Base-by-base conservation (phyloP, 1,140 invertebrate genomes). In the Lordiphosa collinella region DNA sequence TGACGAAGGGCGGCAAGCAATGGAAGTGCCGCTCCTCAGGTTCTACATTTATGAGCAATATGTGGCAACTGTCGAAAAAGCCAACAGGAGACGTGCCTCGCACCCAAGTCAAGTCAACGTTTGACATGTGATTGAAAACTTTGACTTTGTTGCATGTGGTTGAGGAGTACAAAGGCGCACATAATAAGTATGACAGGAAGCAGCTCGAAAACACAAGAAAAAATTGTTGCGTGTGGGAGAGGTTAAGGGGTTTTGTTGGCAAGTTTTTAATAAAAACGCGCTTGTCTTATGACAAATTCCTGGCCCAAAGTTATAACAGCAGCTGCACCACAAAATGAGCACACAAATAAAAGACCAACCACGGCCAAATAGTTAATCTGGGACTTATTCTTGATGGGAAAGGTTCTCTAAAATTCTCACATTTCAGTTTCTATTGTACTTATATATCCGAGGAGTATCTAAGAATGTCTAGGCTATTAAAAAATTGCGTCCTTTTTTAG, bases 81-180 rank as follows among this genome's bases (percentile, higher is more conserved):
- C 59, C 76, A 66, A 55, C 44, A 52, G 49, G 41, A 40, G 56
- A 65, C 55, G 48, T 44, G 63, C 40, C 63, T 55, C 46, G 60
- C 64, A 76, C 63, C 60, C 67, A 58, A 82, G 78, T 84, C 72
- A 82, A 82, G 53, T 78, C 57, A 61, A 68, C 68, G 72, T 66
- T 84, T 84, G 78, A 84, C 78, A 84, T 84, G 63, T 84, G 78
- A 84, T 84, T 84, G 78, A 84, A 84, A 84, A 84, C 78, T 84
- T 84, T 84, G 78, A 84, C 78, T 84, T 84, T 84, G 62, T 68
- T 80, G 69, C 75, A 67, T 82, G 68, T 72, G 78, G 58, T 67
- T 62, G 63, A 52, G 48, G 41, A 54, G 53, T 59, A 56, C 43
- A 69, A 53, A 70, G 73, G 52, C 51, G 34, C 62, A 49, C 47